Percentiles rank a stretch among this genome's conserved stretches.
These are phyloP conservation scores for Cephus spinipes DNA, from an alignment of 2,888 invertebrate species.

Conservation along the genomic window DNA sequence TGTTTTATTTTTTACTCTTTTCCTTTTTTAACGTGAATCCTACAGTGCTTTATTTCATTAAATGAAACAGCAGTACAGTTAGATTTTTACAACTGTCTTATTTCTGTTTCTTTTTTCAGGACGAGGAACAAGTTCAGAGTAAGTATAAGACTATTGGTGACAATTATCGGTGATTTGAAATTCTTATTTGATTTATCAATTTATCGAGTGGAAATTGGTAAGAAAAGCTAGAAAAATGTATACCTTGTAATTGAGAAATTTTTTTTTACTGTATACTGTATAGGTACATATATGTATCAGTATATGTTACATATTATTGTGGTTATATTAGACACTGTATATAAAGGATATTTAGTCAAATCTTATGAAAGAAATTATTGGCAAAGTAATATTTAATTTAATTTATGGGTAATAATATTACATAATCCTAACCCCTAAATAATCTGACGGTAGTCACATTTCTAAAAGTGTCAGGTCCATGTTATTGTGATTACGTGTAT, in stretches of 20 bases:
- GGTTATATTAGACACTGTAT: too few species aligned
- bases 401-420: too few species aligned
- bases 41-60: too few species aligned
- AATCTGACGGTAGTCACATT: background rate
- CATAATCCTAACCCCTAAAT: too few species aligned
- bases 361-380: too few species aligned
- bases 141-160: conserved; percentile 32
- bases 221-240: background rate
- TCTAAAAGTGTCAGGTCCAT: background rate
- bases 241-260: background rate
- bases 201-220: too few species aligned
- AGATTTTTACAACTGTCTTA: background rate
- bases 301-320: too few species aligned
- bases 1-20: background rate
- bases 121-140: conserved; percentile 58
- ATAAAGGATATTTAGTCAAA: too few species aligned
- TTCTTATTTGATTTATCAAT: conserved; percentile 2
- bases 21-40: background rate
- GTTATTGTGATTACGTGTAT: background rate
- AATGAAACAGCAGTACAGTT: too few species aligned
- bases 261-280: background rate
- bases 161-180: conserved; percentile 20
- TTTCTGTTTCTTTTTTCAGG: conserved; percentile 52
- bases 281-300: too few species aligned
- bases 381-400: too few species aligned